Base-by-base conservation (phyloP, 2,797 vertebrate species). In the Gobio occitaniae region DNA sequence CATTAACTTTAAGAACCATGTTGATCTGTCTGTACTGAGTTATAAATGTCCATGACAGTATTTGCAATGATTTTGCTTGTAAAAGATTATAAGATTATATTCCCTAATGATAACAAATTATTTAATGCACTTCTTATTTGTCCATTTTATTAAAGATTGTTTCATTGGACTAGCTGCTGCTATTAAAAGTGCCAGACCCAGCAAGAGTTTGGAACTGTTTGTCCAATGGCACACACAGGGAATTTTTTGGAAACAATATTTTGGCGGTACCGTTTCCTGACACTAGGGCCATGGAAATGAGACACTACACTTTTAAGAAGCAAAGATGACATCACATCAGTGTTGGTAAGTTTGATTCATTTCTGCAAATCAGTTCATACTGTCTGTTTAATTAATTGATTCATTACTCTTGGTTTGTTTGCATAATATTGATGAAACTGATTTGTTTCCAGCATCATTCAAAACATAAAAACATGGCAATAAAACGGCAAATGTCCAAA, bases 1-100 rank as follows among this genome's bases (percentile, higher is more conserved):
- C 78, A 87, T 87, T 83, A 85, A 81, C 63, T 29, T 1, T 17
- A n/a, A 82, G 32, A 38, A 74, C 32, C 76, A 66, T 47, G 21
- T 44, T 59, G 48, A 21, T 63, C 19, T 17, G 50, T 69, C 63
- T n/a, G 59, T 21, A 25, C 9, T 36, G 15, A 71, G 63, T 72
- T 17, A 21, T 4, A 77, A 59, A 59, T 32, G 10, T 48, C 78
- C 12, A 25, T 65, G 6, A 79, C n/a, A 50, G 3, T 38, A 59
- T n/a, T 25, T 41, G 19, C 52, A 59, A 41, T 59, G 6, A 77
- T n/a, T 77, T n/a, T 59, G 19, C 52, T 59, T 77, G 52, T 59
- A n/a, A 38, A 54, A 54, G 29, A 75, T 36, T 21, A 36, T 32
- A 32, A 2, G 54, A 29, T 12, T 21, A 36, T 52, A 52, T 36